phyloP scores from a whole-genome alignment of 2,888 invertebrate species.

The Drosophila leonis region DNA sequence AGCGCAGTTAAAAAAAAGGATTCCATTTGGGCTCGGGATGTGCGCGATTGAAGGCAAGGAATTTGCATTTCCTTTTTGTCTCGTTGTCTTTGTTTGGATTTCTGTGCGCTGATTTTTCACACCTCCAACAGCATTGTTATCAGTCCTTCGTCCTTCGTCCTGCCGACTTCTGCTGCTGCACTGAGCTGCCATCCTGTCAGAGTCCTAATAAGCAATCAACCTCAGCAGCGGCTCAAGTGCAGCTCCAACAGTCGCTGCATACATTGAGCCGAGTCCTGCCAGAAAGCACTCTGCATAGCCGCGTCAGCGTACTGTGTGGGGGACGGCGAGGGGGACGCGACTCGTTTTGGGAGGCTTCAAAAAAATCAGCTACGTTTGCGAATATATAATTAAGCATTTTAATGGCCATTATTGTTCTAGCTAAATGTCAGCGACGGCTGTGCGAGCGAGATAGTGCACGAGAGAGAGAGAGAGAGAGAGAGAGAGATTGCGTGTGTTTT shows the following conservation, averaged over 20 bases:
- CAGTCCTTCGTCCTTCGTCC: neutral
- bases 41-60: slow-evolving; percentile 20
- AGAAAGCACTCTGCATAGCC: slow-evolving; percentile 25
- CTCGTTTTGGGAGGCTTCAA: slow-evolving; percentile 28
- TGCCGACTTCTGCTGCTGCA: neutral
- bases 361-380: slow-evolving; percentile 79
- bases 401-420: slow-evolving; percentile 82
- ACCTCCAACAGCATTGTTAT: slow-evolving; percentile 60
- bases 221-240: slow-evolving; percentile 42
- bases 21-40: slow-evolving; percentile 2
- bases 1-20: neutral
- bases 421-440: slow-evolving; percentile 40
- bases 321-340: neutral
- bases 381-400: slow-evolving; percentile 84
- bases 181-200: slow-evolving; percentile 11
- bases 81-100: slow-evolving; percentile 78
- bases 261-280: slow-evolving; percentile 19
- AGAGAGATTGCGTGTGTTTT: slow-evolving; percentile 30
- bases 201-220: slow-evolving; percentile 43
- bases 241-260: slow-evolving; percentile 26
- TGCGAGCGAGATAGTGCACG: slow-evolving; percentile 37
- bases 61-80: slow-evolving; percentile 71
- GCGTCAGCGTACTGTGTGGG: slow-evolving; percentile 28
- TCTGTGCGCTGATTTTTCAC: slow-evolving; percentile 82
- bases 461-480: neutral